Percentiles rank a stretch among this genome's conserved stretches.
Conservation (phyloP, 2,113 vertebrate genomes). For the Paralichthys olivaceus region DNA sequence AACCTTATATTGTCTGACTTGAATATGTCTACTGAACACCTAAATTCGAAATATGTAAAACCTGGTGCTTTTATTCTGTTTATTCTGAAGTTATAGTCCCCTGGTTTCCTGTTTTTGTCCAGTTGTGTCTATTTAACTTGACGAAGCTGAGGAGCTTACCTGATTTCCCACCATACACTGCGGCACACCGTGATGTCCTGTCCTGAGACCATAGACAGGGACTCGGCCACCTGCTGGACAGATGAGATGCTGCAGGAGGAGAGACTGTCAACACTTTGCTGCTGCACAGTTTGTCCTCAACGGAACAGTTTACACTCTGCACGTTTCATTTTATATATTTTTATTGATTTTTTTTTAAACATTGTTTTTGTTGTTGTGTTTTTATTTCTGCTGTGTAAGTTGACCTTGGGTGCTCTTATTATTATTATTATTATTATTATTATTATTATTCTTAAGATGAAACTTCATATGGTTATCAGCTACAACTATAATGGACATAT, state of each 20-base stretch:
- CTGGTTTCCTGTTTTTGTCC: conserved; percentile 1
- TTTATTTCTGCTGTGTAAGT: not conserved
- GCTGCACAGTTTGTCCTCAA: not conserved
- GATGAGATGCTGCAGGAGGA: conserved; percentile 22
- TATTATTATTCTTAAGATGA: too few species aligned
- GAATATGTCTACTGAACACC: too few species aligned
- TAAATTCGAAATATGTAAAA: not conserved
- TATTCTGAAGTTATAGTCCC: conserved; percentile 46
- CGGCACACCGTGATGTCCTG: conserved; percentile 39
- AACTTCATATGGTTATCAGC: too few species aligned
- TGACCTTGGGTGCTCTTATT: too few species aligned
- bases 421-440: too few species aligned
- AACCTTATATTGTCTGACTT: too few species aligned
- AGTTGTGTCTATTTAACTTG: not conserved
- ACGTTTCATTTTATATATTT: not conserved
- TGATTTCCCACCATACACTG: conserved; percentile 79
- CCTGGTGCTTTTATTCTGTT: not conserved
- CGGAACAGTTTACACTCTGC: not conserved
- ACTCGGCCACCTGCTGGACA: conserved; percentile 33
- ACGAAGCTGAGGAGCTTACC: conserved; percentile 68
- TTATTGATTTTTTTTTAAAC: not conserved
- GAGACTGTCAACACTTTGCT: not conserved
- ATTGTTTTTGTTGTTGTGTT: too few species aligned
- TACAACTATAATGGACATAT: too few species aligned
- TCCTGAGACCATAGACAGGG: not conserved